Percentiles rank a stretch among this genome's conserved stretches.
These are phyloP conservation scores for Pachydiplax longipennis DNA, from an alignment of 2,888 invertebrate species.

Conservation along the genomic window DNA sequence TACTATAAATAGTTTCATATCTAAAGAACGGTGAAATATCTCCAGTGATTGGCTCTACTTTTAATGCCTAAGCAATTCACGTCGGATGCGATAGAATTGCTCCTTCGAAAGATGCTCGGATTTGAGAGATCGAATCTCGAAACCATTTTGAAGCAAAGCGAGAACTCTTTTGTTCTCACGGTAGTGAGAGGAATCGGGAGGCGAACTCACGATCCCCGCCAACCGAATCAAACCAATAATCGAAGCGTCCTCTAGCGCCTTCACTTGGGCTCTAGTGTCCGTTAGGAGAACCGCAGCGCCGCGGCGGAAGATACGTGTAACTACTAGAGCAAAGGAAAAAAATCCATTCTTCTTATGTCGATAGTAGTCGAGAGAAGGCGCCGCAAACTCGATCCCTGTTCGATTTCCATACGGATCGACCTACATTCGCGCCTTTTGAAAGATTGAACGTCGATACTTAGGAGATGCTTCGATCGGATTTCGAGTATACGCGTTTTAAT, in stretches of 20 bases:
- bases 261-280: background rate
- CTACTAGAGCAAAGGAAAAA: background rate
- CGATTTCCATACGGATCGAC: no score
- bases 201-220: slow-evolving; percentile 7
- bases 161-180: slow-evolving; percentile 15
- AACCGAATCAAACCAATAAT: slow-evolving; percentile 29
- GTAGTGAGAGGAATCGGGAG: background rate
- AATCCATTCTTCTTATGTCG: background rate
- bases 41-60: no score
- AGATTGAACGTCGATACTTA: no score
- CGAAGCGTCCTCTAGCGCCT: slow-evolving; percentile 4
- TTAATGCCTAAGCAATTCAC: no score
- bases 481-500: no score
- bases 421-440: no score
- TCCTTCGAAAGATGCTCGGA: background rate
- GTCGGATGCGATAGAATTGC: no score
- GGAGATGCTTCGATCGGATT: no score
- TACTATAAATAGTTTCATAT: no score
- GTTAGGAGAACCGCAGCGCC: slow-evolving; percentile 15
- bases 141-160: background rate
- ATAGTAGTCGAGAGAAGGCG: no score
- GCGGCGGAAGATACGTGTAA: background rate
- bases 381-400: no score
- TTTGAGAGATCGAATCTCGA: background rate
- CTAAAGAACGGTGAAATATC: no score